Evolutionary conservation across 2,797 vertebrate species (phyloP).

Genomic region (Arrhamphus sclerolepis): DNA sequence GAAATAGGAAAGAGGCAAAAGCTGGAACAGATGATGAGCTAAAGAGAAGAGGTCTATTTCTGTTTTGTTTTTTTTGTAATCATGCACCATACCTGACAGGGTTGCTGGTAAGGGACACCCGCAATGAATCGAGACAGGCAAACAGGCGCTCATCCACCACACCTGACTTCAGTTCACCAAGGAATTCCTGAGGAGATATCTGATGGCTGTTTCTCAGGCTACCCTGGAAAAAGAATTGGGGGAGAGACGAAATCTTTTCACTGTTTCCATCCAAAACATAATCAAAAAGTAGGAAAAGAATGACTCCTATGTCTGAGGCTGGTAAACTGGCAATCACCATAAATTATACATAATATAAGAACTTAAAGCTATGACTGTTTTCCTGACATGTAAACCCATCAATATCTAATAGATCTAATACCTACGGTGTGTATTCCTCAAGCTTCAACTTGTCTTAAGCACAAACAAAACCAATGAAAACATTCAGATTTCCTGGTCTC

Average conservation of each 20-base stretch:
- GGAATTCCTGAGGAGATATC: conserved; percentile 94
- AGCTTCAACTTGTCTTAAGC: too few relatives aligned
- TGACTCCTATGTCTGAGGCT: too few relatives aligned
- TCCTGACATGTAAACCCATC: too few relatives aligned
- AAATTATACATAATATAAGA: too few relatives aligned
- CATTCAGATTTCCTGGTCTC: too few relatives aligned
- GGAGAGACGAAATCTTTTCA: conserved; percentile 1
- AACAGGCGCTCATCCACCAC: conserved; percentile 90
- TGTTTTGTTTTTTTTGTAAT: neutral
- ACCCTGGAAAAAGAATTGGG: conserved; percentile 81
- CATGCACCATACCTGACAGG: conserved; percentile 91
- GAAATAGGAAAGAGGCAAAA: neutral
- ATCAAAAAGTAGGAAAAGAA: too few relatives aligned
- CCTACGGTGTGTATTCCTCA: too few relatives aligned
- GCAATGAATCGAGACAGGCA: conserved; percentile 91
- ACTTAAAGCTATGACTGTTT: too few relatives aligned
- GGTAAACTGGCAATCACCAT: too few relatives aligned
- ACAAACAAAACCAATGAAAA: too few relatives aligned
- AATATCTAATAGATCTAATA: too few relatives aligned
- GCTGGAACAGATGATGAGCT: neutral
- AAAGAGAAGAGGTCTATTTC: neutral
- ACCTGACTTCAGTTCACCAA: conserved; percentile 90
- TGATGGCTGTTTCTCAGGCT: conserved; percentile 89
- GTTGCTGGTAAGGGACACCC: conserved; percentile 96
- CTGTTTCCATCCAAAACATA: too few relatives aligned